Conservation (phyloP, 2,797 vertebrate species). For the Poecilia wingei region DNA sequence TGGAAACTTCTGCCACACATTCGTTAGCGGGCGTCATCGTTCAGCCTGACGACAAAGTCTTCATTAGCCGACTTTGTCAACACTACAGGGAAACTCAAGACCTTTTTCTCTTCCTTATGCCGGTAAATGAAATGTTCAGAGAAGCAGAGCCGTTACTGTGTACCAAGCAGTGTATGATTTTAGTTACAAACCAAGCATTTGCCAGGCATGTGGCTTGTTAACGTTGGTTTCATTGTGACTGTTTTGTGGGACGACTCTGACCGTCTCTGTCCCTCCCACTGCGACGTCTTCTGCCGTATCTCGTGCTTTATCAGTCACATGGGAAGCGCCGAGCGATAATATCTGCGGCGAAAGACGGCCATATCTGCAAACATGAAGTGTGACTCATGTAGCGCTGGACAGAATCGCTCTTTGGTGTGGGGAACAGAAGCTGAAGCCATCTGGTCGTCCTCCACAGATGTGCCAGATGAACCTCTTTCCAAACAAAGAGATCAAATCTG, state of each 20-base stretch:
- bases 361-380: conserved; percentile 9
- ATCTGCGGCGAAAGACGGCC: conserved; percentile 3
- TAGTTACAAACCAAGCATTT: neutral
- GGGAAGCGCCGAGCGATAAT: neutral
- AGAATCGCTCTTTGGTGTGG: conserved; percentile 4
- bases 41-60: neutral
- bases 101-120: neutral
- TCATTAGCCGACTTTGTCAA: neutral
- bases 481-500: conserved; percentile 9
- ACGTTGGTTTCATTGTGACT: neutral
- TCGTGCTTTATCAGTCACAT: neutral
- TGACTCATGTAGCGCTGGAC: conserved; percentile 9
- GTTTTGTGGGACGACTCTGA: neutral
- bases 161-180: neutral
- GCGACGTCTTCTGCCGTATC: neutral
- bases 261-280: neutral
- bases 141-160: neutral
- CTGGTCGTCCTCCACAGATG: conserved; percentile 31
- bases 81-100: neutral
- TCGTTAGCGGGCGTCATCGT: neutral
- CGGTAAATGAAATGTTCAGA: neutral
- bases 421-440: conserved; percentile 19
- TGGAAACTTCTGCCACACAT: neutral
- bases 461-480: conserved; percentile 22
- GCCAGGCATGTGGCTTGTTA: neutral